Evolutionary conservation across 1,140 invertebrate genomes (phyloP).

Genomic region (Mizuhopecten yessoensis): DNA sequence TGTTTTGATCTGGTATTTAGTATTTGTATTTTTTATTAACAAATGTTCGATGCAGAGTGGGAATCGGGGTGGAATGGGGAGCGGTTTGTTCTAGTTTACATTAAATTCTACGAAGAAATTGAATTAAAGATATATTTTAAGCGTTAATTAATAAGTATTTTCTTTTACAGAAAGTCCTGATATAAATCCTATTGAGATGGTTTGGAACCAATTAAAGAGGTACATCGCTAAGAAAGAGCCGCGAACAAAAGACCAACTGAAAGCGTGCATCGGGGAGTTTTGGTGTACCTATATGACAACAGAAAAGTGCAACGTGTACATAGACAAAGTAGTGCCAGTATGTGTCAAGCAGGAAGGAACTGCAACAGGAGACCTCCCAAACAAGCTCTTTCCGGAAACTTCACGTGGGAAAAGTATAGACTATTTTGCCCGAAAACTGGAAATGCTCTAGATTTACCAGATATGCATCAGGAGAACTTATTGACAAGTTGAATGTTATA

Average conservation of each 20-base stretch:
- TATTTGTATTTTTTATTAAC: no score
- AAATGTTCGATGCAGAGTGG: no score
- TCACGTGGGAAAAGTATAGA: conserved; percentile 2
- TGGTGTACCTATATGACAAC: conserved; percentile 48
- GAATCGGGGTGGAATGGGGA: no score
- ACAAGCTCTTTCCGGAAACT: conserved; percentile 15
- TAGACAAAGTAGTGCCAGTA: conserved; percentile 54
- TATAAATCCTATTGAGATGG: conserved; percentile 41
- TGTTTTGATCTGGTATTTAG: no score
- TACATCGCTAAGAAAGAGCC: neutral
- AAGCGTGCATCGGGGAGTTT: neutral
- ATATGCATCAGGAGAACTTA: neutral
- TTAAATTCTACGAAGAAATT: no score
- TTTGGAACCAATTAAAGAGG: conserved; percentile 41
- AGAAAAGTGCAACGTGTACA: conserved; percentile 53
- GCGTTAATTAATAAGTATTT: neutral
- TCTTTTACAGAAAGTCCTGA: neutral
- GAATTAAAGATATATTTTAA: no score
- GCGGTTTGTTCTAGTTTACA: no score
- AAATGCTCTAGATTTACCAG: neutral
- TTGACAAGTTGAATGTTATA: no score
- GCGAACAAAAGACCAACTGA: neutral
- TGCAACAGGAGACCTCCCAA: conserved; percentile 50
- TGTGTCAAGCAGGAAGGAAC: conserved; percentile 41
- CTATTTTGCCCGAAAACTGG: conserved; percentile 8